These are phyloP conservation scores for Hydrophis major DNA, from an alignment of 2,797 vertebrate genomes.

Conservation along the genomic window DNA sequence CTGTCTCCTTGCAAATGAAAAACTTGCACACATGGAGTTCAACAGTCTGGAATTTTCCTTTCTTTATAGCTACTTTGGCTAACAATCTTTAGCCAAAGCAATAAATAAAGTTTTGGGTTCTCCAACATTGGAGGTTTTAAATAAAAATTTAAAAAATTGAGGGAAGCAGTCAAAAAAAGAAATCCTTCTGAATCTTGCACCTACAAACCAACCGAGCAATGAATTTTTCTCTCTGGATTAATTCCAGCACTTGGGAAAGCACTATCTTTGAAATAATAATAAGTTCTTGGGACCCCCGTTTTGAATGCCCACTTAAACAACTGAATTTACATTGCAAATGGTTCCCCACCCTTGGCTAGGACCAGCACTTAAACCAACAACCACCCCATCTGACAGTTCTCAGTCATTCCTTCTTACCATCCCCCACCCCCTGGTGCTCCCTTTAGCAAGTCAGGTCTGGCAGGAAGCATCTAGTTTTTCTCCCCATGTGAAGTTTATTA, in stretches of 20 bases:
- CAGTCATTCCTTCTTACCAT: background rate
- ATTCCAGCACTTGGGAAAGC: background rate
- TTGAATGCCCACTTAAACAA: background rate
- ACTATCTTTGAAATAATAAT: background rate
- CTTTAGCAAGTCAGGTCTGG: background rate
- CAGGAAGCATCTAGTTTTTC: background rate
- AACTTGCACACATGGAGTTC: background rate
- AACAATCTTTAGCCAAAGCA: background rate
- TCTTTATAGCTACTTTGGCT: background rate
- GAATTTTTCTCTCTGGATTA: background rate
- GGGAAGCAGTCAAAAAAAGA: background rate
- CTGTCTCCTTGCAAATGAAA: background rate
- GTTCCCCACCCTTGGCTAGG: background rate
- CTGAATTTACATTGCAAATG: background rate
- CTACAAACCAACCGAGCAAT: background rate
- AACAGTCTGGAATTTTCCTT: background rate
- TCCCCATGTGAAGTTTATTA: background rate
- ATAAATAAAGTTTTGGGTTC: background rate
- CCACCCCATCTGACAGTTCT: background rate
- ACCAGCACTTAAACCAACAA: background rate
- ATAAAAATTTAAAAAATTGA: background rate
- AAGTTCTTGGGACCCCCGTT: background rate
- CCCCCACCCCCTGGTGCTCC: background rate
- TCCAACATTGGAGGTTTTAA: background rate
- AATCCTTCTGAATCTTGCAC: background rate